Base-by-base conservation (phyloP, 2,888 invertebrate genomes). In the Cephalotes varians region DNA sequence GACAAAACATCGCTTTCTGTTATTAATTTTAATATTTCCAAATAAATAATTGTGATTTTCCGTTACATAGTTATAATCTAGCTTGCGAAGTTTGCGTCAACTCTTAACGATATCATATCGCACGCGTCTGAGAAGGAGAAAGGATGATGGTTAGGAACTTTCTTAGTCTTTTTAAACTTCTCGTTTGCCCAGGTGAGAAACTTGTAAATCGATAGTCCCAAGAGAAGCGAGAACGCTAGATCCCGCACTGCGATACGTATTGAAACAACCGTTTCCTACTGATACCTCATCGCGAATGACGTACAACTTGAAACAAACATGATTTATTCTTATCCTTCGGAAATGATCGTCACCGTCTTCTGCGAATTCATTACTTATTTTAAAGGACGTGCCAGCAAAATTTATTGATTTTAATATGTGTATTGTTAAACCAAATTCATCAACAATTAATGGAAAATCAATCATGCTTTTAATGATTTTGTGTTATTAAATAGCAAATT, bases 111-210 rank as follows among this genome's bases (percentile, higher is more conserved):
- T 71, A 71, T 71, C 77, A 71, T 71, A 56, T 71, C 34, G 71
- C 44, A 56, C 74, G 49, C 44, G 47, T 47, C 71, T 58, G 71
- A 79, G 56, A 47, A n/a, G n/a, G 77, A 77, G 47, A 47, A 77
- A 77, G 47, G 77, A 77, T 69, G 71, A 77, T 51, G 69, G 77
- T 44, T 77, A 56, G 25, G 44, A 79, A 79, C 56, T 79, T 79
- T 79, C 77, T 79, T 71, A 79, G 77, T 56, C 77, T 58, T 71
- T 79, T 79, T 79, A 79, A 79, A 79, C 77, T 79, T 79, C 44
- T 79, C 71, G 71, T 79, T 79, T 79, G 71, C 77, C 71, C 77
- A 56, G 56, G 56, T 71, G 56, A 71, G 44, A 79, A 79, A 79
- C 77, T 71, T 47, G 77, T 71, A 79, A 69, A 79, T 79, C 77